Evolutionary conservation across 2,888 invertebrate species (phyloP), one percentile per base, ranked within the genome.

Genomic region (Leptinotarsa juncta): DNA sequence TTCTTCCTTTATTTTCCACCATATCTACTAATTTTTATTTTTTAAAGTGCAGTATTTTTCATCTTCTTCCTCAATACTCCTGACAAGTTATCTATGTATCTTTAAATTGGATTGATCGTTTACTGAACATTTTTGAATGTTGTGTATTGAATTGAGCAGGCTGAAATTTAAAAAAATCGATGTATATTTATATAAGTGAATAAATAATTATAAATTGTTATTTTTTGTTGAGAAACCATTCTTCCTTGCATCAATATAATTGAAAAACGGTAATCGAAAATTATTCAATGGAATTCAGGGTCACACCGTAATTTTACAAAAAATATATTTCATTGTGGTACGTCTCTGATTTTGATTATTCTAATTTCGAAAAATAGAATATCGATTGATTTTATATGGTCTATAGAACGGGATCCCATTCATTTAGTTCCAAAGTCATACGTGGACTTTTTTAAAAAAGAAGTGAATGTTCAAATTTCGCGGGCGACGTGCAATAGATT

Each of bases 161-260:
- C 57, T 60, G 18, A 69, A 48, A 69, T 23, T 7, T 4, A 20
- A 42, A 48, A 57, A 48, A 69, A 48, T 74, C 53, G 72, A 77
- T 77, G 77, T 77, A 72, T 77, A 77, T 77, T 77, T 77, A 77
- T 77, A 73, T 77, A 71, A 77, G 67, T 74, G 51, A 77, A 74
- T 74, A 75, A 74, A 77, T 68, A 49, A 67, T 70, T 73, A 67
- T 72, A 77, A 77, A 72, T 65, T 77, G 71, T 77, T 74, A 53
- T 72, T 51, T 20, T 42, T 69, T 57, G 23, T 65, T 16, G 55
- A 48, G 2, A 42, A 57, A 55, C 18, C 66, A 49, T 26, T n/a
- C 51, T 51, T 4, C 15, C 15, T n/a, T 51, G n/a, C 1, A n/a
- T 16, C 10, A 42, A 3, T 12, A 42, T 42, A 12, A 42, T 32